Evolutionary conservation across 2,888 invertebrate genomes (phyloP), one percentile per base, ranked within the genome.

Genomic region (Pterostichus madidus): DNA sequence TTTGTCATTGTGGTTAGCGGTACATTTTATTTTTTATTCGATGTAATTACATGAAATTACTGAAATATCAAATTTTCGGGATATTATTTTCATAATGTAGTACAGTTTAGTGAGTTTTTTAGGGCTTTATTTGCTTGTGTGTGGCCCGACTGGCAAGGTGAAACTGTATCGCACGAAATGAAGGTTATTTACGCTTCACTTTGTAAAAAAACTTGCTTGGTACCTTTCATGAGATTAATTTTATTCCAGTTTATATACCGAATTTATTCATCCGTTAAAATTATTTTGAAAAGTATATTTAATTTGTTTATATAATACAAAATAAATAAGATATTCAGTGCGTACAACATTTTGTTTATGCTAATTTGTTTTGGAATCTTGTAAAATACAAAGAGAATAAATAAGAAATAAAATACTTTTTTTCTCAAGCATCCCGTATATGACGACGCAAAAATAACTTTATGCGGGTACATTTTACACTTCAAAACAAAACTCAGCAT

Each of bases 391-490:
- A 68, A 17, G 68, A 71, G 3, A 44, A 2, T 5, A 15, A 64
- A 39, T 35, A 71, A 71, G 68, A 39, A 56, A 13, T 44, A 13
- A 71, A 13, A 31, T 17, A 17, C 24, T 15, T 71, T 71, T 64
- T 71, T 71, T 39, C 39, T 71, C 8, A 68, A 44, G 39, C 39
- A 39, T 17, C 68, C 68, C 68, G 68, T 71, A 71, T 71, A 71
- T 71, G 68, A 71, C 44, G 44, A 11, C 44, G 68, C 64, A 64
- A 64, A 64, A 64, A 64, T 64, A 64, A 61, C 13, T 31, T 11
- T 44, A 71, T 71, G 68, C 68, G 68, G 68, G 68, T 71, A 71
- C 44, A 71, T 71, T 71, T 71, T 71, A 71, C 17, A 71, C 68
- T 71, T 44, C n/a, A 44, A 71, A 71, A 71, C 68, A 44, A 71